phyloP scores from a whole-genome alignment of 2,888 invertebrate species.

The Ophion ellenae region DNA sequence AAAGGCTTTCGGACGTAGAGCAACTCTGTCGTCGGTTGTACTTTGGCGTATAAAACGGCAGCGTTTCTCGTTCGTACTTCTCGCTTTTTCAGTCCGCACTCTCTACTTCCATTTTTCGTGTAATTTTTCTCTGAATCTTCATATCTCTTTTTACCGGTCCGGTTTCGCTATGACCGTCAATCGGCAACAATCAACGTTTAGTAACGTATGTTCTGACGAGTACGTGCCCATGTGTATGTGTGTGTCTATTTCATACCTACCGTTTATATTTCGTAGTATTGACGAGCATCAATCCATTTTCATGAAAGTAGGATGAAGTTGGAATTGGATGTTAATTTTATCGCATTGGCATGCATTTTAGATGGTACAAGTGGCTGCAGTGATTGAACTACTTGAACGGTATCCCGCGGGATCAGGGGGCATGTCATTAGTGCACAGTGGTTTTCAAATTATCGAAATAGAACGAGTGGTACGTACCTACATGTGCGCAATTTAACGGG shows the following conservation, averaged over 20 bases:
- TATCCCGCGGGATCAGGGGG: not conserved
- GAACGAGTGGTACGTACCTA: not conserved
- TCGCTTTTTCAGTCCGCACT: not conserved
- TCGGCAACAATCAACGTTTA: not conserved
- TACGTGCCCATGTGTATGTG: not conserved
- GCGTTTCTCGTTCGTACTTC: not conserved
- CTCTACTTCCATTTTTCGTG: not conserved
- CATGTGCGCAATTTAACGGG: too few relatives aligned
- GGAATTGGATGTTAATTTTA: not conserved
- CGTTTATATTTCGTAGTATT: not conserved
- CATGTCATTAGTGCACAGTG: not conserved
- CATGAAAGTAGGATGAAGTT: not conserved
- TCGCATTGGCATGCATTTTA: not conserved
- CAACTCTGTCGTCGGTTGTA: slow-evolving; percentile 1
- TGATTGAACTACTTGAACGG: not conserved
- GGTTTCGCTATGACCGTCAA: not conserved
- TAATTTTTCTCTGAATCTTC: not conserved
- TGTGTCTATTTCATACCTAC: not conserved
- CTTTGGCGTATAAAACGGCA: not conserved
- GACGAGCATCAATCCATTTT: not conserved
- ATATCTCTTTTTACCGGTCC: not conserved
- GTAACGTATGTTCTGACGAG: not conserved
- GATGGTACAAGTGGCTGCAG: not conserved
- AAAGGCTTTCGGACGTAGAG: slow-evolving; percentile 11
- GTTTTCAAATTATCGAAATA: not conserved